Conservation (phyloP, 2,888 invertebrate genomes). For the Pandemis corylana region DNA sequence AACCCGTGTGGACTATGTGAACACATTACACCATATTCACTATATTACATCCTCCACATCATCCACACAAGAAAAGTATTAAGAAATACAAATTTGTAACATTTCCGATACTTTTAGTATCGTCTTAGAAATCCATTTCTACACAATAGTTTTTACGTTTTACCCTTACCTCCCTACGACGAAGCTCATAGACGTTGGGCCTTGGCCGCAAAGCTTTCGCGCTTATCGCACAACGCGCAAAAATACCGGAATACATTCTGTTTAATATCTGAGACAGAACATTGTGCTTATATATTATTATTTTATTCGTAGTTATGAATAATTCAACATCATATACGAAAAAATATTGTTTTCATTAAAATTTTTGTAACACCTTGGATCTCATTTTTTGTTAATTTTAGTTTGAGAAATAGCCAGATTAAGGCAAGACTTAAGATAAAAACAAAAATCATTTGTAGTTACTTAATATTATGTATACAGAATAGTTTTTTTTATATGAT, state of each 20-base stretch:
- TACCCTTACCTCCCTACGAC: constrained; percentile 81
- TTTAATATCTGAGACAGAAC: constrained; percentile 73
- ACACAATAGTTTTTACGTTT: constrained; percentile 73
- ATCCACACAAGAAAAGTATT: constrained; percentile 52
- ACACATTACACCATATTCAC: constrained; percentile 42
- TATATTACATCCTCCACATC: constrained; percentile 46
- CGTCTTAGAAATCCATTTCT: constrained; percentile 76
- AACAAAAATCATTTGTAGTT: constrained; percentile 50
- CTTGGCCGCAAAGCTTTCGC: constrained; percentile 69
- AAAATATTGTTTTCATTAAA: constrained; percentile 19
- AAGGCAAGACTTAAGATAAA: constrained; percentile 58
- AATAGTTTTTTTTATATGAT: constrained; percentile 66
- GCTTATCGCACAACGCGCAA: constrained; percentile 59
- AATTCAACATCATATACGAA: constrained; percentile 21
- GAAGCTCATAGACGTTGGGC: constrained; percentile 79
- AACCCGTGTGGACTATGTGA: constrained; percentile 49
- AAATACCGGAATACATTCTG: constrained; percentile 71
- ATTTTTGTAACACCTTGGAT: constrained; percentile 34
- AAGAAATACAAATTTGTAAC: constrained; percentile 84
- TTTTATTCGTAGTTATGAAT: background rate
- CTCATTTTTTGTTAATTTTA: constrained; percentile 32
- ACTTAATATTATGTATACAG: constrained; percentile 66
- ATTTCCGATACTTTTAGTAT: constrained; percentile 81
- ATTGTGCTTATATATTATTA: constrained; percentile 45
- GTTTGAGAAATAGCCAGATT: constrained; percentile 48